Base-by-base conservation (phyloP, 1,140 invertebrate genomes). In the Plodia interpunctella region DNA sequence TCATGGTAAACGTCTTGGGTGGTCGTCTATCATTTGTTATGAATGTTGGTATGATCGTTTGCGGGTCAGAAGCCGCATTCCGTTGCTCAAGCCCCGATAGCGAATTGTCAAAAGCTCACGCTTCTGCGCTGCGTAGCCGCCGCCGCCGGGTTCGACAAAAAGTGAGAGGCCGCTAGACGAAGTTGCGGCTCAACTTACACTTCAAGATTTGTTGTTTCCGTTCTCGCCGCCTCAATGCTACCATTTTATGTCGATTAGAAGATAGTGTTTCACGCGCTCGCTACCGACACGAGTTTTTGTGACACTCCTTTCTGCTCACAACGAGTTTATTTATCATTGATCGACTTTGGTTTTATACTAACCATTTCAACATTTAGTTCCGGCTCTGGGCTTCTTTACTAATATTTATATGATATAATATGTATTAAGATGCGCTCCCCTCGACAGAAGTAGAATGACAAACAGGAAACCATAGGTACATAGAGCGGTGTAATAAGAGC, bases 201-300 rank as follows among this genome's bases (percentile, higher is more conserved):
- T 61, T 70, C 71, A 72, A 87, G 79, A 87, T 81, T 84, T 82
- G 74, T 81, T 81, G 76, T 87, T 84, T 87, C 86, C 83, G 81
- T 69, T 86, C 76, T 81, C 73, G 78, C 72, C 77, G 82, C 76
- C 74, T 83, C 82, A 88, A 88, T 86, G 84, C 80, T 86, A 85
- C 83, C 81, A 86, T 87, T 88, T 88, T 85, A 80, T 87, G 76
- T 85, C 80, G 81, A 88, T 86, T 80, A 76, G 75, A 64, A 88
- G 84, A 88, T 88, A 86, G 80, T 86, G 80, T 89, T 88, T 83
- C 84, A 86, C 77, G 78, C 80, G 80, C 76, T 66, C 72, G 86
- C 83, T 88, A 87, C 83, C 76, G 81, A 85, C 83, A 74, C 78
- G 74, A 80, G 62, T 87, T 88, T 87, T 87, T 87, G 72, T 88